Evolutionary conservation across 2,113 vertebrate species (phyloP), one percentile per base, ranked within the genome.

Genomic region (Eudorcas thomsonii): DNA sequence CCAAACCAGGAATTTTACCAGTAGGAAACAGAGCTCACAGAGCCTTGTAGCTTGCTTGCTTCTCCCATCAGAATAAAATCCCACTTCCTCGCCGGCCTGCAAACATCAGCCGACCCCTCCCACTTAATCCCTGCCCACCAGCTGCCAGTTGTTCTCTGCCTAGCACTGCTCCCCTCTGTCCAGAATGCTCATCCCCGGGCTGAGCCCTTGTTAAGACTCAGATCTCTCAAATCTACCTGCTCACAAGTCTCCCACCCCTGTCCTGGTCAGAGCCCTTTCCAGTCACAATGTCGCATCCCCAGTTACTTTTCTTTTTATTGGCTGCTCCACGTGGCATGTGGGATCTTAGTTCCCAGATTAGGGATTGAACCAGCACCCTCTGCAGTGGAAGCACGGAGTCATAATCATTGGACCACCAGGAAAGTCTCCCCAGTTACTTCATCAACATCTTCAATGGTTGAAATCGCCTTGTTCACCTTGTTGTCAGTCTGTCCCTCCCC

Each of bases 61-160:
- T 74, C 85, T 94, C 81, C 28, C 6, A 60, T 84, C n/a, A 74
- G 82, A 96, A 82, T 94, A 91, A 91, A 91, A 67, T 54, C 43
- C 60, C 16, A 4, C 45, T 74, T 94, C 71, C 39, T 54, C 28
- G 12, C 88, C 48, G 25, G 30, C 12, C 52, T 16, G 19, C 54
- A 26, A 71, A 52, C 26, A 33, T 93, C 26, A 89, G 43, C 48
- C 3, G 9, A 21, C 36, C 85, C 36, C 77, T 90, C 60, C 60
- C 17, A 55, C 50, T 26, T 92, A 36, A 30, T 92, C 62, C 52
- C 15, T 67, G 80, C 78, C 30, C 48, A 48, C 77, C 50, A 48
- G 74, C 86, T 11, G 36, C 80, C n/a, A 16, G 25, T 1, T 21
- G 26, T 30, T 92, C 39, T 57, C 90, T 83, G 26, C 57, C 8